Evolutionary conservation across 2,797 vertebrate genomes (phyloP).

Genomic region (Gallinago solitaria): DNA sequence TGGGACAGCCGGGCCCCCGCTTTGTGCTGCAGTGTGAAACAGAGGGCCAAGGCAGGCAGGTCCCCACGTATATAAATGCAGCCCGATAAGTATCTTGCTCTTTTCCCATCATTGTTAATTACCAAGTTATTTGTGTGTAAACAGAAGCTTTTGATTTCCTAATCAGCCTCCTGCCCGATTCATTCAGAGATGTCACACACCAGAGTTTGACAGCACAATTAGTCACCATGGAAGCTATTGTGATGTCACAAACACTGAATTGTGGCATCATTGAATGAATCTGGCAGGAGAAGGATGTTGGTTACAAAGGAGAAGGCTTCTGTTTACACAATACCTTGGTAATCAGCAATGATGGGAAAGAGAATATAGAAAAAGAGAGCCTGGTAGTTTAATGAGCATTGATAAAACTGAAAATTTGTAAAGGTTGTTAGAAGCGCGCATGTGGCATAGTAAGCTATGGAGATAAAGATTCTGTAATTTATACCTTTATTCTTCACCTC

Average conservation of each 20-base stretch:
- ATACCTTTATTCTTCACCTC: constrained; percentile 19
- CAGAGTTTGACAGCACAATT: constrained; percentile 70
- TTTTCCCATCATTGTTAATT: constrained; percentile 67
- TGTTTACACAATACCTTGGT: constrained; percentile 61
- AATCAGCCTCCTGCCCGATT: constrained; percentile 53
- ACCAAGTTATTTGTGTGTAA: constrained; percentile 66
- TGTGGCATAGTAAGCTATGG: background rate
- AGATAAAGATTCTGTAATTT: constrained; percentile 29
- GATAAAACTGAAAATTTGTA: background rate
- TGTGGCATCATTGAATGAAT: constrained; percentile 68
- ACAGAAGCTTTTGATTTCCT: constrained; percentile 65
- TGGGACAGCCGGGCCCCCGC: background rate
- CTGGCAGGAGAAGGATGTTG: constrained; percentile 58
- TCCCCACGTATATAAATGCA: constrained; percentile 60
- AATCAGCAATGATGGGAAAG: constrained; percentile 56
- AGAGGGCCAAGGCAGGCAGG: constrained; percentile 26
- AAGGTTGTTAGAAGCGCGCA: background rate
- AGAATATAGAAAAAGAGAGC: constrained; percentile 29
- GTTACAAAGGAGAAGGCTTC: constrained; percentile 62
- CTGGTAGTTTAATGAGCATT: constrained; percentile 45
- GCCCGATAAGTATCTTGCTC: constrained; percentile 55
- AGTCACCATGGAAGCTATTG: constrained; percentile 70
- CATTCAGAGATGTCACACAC: constrained; percentile 61
- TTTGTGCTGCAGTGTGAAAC: constrained; percentile 33
- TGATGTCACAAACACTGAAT: constrained; percentile 64